Evolutionary conservation across 1,140 invertebrate species (phyloP).

Genomic region (Drosophila biarmipes): DNA sequence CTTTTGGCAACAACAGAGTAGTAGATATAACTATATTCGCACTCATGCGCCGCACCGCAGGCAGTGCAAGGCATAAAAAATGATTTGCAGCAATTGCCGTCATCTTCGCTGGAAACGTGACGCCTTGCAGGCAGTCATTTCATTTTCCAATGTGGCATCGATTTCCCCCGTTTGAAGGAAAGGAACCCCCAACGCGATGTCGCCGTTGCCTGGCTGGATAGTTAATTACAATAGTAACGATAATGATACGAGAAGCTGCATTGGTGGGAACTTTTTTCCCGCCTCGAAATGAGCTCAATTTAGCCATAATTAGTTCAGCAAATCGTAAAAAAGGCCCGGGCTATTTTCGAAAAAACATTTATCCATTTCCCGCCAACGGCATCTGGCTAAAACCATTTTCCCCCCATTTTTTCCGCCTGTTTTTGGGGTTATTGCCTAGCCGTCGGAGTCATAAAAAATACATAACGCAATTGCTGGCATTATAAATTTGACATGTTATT

Average conservation of each 20-base stretch:
- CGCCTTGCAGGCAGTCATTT: constrained; percentile 60
- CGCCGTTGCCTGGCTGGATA: not conserved
- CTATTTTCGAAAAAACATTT: constrained; percentile 58
- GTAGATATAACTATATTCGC: constrained; percentile 54
- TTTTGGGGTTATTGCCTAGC: constrained; percentile 42
- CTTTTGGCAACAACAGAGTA: constrained; percentile 51
- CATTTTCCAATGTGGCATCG: constrained; percentile 66
- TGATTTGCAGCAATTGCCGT: constrained; percentile 82
- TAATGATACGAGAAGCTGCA: constrained; percentile 15
- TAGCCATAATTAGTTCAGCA: constrained; percentile 65
- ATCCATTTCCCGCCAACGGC: constrained; percentile 33
- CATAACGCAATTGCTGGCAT: constrained; percentile 75
- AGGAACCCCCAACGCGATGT: constrained; percentile 22
- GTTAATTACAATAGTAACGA: constrained; percentile 7
- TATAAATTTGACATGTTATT: constrained; percentile 82
- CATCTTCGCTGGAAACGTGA: constrained; percentile 73
- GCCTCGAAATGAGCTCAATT: constrained; percentile 30
- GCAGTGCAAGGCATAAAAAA: constrained; percentile 73
- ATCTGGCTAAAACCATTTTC: constrained; percentile 49
- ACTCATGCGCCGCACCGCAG: constrained; percentile 32
- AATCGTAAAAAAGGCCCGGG: constrained; percentile 62
- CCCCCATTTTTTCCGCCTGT: constrained; percentile 14
- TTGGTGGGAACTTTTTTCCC: constrained; percentile 10
- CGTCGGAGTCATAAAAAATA: constrained; percentile 51
- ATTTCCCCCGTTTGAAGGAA: constrained; percentile 36